Evolutionary conservation across 2,888 invertebrate genomes (phyloP), one percentile per base, ranked within the genome.

Genomic region (Mantis religiosa): DNA sequence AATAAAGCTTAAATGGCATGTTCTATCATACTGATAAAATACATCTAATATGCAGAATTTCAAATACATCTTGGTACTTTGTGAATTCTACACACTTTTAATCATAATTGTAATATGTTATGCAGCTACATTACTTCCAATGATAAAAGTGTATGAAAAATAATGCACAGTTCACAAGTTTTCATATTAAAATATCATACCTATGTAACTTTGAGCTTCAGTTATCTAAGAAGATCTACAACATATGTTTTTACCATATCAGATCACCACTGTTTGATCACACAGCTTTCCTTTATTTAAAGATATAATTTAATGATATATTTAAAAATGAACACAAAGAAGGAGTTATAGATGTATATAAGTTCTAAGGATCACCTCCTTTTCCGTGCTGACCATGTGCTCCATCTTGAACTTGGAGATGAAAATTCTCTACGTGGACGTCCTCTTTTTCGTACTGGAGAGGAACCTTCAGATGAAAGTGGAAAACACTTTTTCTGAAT

Each of bases 251-350:
- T 86, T 86, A 86, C 54, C 86, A 86, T 8, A 82, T 82, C 27
- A 85, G 41, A 47, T 85, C 85, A 85, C n/a, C 47, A 41, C 85
- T 85, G 85, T 54, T 47, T 85, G 85, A 15, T 85, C 85, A 54
- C 47, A 34, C 27, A 28, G 15, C 28, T 27, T 85, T 85, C 54
- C 15, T 86, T n/a, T 41, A 86, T 71, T 47, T 41, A 71, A 28
- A 86, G n/a, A 87, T 82, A 87, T 87, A 87, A 87, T 87, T 87
- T 87, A 87, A 87, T 87, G 87, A 87, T 34, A 86, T 86, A 86
- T 86, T 81, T 86, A 86, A 86, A 86, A 86, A 87, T 87, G 87
- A 87, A 87, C 87, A 87, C 87, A 87, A 87, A 82, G 20, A 87
- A 82, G 28, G 30, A 71, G 54, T 81, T 71, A 81, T 20, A 81